Conservation (phyloP, 2,113 vertebrate genomes). For the Aptenodytes forsteri region DNA sequence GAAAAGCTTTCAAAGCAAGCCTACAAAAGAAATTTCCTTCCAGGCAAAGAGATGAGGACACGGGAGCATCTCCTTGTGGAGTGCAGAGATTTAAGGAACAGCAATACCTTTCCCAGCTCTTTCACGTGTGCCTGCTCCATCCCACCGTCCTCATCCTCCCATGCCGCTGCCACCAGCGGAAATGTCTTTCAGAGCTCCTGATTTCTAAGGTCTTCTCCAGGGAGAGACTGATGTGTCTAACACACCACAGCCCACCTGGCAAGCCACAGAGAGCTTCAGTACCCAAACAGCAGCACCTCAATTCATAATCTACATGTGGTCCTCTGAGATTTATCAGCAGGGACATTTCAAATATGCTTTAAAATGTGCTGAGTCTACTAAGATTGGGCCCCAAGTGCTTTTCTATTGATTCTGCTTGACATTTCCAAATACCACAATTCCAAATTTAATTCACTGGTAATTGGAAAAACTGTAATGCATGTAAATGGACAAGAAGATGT, state of each 20-base stretch:
- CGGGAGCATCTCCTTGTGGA: not conserved
- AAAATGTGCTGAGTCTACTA: slow-evolving; percentile 66
- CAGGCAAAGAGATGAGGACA: not conserved
- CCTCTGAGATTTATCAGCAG: slow-evolving; percentile 36
- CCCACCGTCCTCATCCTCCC: not conserved
- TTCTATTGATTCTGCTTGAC: slow-evolving; percentile 72
- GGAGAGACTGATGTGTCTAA: not conserved
- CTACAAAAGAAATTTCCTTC: not conserved
- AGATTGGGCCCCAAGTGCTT: slow-evolving; percentile 60
- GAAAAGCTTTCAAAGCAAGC: slow-evolving; percentile 4
- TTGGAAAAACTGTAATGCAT: slow-evolving; percentile 71
- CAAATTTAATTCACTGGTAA: slow-evolving; percentile 72
- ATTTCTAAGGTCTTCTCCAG: not conserved
- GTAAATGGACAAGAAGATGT: slow-evolving; percentile 65
- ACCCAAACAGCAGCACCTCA: not conserved
- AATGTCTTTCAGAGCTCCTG: not conserved
- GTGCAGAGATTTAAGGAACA: not conserved
- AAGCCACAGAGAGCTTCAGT: not conserved
- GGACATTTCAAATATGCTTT: slow-evolving; percentile 54
- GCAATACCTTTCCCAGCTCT: not conserved
- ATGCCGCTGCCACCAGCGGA: not conserved
- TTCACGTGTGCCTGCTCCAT: not conserved
- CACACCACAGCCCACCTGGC: not conserved
- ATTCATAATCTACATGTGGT: not conserved
- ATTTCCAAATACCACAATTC: slow-evolving; percentile 75